Base-by-base conservation (phyloP, 2,888 invertebrate genomes). In the Punctoribates punctum region DNA sequence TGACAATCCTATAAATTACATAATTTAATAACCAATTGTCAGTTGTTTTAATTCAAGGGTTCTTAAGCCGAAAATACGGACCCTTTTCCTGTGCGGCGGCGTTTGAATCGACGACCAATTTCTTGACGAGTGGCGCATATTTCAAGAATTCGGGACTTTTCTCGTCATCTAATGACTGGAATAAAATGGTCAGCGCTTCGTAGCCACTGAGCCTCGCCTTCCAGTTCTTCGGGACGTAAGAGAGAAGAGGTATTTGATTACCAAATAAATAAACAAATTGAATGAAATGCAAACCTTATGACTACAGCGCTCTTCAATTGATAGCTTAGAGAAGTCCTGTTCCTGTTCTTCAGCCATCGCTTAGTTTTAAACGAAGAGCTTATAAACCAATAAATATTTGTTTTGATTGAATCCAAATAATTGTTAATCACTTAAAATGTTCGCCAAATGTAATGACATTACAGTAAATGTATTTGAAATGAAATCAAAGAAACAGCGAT, bases 71-170 rank as follows among this genome's bases (percentile, higher is more conserved):
- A 29, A 17, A 65, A 11, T 42, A n/a, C 29, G n/a, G 20, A 17
- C 94, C 97, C 86, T 93, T 96, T 83, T 98, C 97, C 83, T 96
- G 96, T 1, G 96, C 96, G 78, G 93, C 89, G 20, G 91, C 96
- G 90, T 98, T 96, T 81, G 91, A 92, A 83, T 98, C 97, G 0
- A 89, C 86, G 0, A 96, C 95, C 88, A 97, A 95, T 85, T 96
- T 96, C 84, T 96, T 96, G 48, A 98, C 89, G 67, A 96, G 86
- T 11, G 93, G 93, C 15, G 93, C 85, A 85, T 90, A 98, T 85
- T 94, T 96, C 81, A 88, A 90, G 89, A 96, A 97, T 83, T 96
- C 96, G 0, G 93, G 90, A 54, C 94, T 92, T 83, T 96, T 96
- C 83, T 96, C 96, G 85, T 95, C 94, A 78, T 91, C 91, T 80